Evolutionary conservation across 2,797 vertebrate species (phyloP), one percentile per base, ranked within the genome.

Genomic region (Chloroceryle inda): DNA sequence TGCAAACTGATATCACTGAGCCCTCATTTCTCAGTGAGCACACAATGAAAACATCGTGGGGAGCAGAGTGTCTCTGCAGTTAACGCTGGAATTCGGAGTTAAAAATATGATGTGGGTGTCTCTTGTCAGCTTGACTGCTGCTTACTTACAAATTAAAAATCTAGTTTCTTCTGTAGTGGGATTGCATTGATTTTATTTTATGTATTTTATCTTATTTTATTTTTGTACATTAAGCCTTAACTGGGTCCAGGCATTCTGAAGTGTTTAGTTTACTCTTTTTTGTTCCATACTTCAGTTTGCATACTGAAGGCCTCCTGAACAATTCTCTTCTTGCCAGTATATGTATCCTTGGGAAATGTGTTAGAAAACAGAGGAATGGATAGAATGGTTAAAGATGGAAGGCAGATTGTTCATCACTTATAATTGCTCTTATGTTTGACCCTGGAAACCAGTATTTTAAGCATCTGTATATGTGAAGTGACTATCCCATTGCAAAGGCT

Each of bases 41-140:
- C 9, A 22, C 0, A 0, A 56, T n/a, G 63, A 53, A 72, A 82
- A 35, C 23, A 24, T 45, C 33, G 2, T 13, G 33, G 40, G 35
- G 4, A 78, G 27, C 18, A 18, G 19, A 19, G 12, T 13, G 24
- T 47, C 49, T 72, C 53, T 53, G 38, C 56, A 33, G 23, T 35
- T 42, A 88, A 40, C 22, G 24, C 20, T 59, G 38, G 47, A 27
- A 47, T 62, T 50, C 44, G n/a, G 44, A 71, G 15, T 73, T 83
- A 35, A 11, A 73, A 89, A 40, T 61, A 18, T 15, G 8, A 20
- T 24, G 2, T 27, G 11, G 4, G 6, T n/a, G 4, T 63, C 42
- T 88, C 21, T 4, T 45, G 74, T 49, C 26, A 31, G 18, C 63
- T 79, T 58, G 42, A 44, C 29, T 37, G 6, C 18, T 83, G n/a